Evolutionary conservation across 2,113 vertebrate species (phyloP).

Genomic region (Agelaius phoeniceus): DNA sequence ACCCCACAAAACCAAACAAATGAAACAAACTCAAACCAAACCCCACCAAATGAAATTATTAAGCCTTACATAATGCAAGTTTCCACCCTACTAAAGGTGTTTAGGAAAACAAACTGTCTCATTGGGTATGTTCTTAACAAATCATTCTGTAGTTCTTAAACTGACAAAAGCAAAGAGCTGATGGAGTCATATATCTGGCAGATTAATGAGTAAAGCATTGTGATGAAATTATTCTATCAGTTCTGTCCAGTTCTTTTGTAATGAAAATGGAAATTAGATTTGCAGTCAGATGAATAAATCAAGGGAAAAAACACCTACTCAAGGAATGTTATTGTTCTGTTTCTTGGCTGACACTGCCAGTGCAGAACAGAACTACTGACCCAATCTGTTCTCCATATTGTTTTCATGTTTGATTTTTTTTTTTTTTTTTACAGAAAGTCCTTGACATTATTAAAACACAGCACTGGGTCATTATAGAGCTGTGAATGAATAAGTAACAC

Average conservation of each 20-base stretch:
- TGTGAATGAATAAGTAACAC: neutral
- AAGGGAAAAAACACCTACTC: neutral
- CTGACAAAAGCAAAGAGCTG: neutral
- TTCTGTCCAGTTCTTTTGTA: neutral
- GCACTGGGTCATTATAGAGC: rapidly evolving
- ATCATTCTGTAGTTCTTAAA: neutral
- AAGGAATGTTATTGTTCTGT: neutral
- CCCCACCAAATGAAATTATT: neutral
- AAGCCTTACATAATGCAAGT: neutral
- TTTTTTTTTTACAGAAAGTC: neutral
- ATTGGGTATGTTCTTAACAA: neutral
- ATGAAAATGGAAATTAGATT: neutral
- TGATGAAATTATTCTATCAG: neutral
- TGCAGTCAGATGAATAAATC: neutral
- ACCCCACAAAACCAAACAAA: neutral
- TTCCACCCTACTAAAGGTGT: neutral
- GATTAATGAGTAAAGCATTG: neutral
- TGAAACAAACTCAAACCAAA: neutral
- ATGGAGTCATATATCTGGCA: neutral
- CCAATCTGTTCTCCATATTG: neutral
- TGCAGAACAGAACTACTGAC: neutral
- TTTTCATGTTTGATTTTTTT: neutral
- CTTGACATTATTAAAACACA: neutral
- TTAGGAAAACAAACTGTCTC: neutral
- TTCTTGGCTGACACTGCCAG: neutral